Evolutionary conservation across 2,113 vertebrate species (phyloP).

Genomic region (Probosciger aterrimus): DNA sequence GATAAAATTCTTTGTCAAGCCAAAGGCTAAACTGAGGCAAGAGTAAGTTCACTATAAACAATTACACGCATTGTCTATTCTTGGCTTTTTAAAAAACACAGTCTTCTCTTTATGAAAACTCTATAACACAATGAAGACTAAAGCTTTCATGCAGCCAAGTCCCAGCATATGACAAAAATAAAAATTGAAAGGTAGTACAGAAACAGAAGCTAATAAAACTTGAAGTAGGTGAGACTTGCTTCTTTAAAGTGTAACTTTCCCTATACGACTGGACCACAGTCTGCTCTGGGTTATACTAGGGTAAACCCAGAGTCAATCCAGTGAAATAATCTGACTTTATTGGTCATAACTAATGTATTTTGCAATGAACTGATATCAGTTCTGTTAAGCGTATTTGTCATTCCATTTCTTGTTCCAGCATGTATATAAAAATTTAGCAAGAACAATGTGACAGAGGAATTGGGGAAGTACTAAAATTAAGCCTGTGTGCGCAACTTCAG

Average conservation of each 20-base stretch:
- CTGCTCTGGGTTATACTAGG: not conserved
- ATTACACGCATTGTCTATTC: constrained; percentile 21
- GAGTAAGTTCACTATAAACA: constrained; percentile 8
- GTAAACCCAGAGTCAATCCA: constrained; percentile 19
- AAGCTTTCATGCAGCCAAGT: not conserved
- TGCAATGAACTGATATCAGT: not conserved
- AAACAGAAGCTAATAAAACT: constrained; percentile 37
- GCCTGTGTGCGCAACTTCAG: not conserved
- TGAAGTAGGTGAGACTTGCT: constrained; percentile 25
- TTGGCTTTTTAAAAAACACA: constrained; percentile 24
- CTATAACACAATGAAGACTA: not conserved
- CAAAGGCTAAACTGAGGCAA: constrained; percentile 37
- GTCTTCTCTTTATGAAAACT: not conserved
- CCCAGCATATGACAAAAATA: not conserved
- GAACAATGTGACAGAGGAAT: not conserved
- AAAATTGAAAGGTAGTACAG: constrained; percentile 16
- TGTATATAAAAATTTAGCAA: not conserved
- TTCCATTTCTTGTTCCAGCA: not conserved
- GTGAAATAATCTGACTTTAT: constrained; percentile 14
- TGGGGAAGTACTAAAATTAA: not conserved
- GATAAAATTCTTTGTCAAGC: not conserved
- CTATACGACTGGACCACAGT: not conserved
- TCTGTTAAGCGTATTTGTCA: not conserved
- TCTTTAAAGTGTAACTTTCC: constrained; percentile 18
- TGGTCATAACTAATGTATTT: constrained; percentile 3